Evolutionary conservation across 2,797 vertebrate genomes (phyloP), one percentile per base, ranked within the genome.

Genomic region (Coranthus polyacanthus): DNA sequence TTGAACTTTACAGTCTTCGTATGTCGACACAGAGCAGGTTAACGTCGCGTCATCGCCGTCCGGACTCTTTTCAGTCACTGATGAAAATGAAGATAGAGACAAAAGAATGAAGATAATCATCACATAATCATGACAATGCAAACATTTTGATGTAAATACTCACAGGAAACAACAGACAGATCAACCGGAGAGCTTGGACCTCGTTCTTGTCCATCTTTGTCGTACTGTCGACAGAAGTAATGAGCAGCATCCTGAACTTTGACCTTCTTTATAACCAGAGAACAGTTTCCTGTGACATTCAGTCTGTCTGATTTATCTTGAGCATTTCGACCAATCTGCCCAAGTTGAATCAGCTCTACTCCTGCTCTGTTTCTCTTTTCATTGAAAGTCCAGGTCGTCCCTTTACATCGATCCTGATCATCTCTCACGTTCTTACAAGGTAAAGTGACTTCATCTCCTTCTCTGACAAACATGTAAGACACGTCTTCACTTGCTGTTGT

Each of bases 331-430:
- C 0, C 1, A 61, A 45, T 24, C 43, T 15, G 1, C 2, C 66
- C 43, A 3, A 1, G 0, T 1, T 0, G 0, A 8, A 70, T 6
- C 4, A 78, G 20, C 5, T 0, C 29, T 17, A 2, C 2, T 24
- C 11, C 0, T 6, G 3, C 1, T 15, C 0, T 3, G 1, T 0
- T 38, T 0, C 2, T n/a, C 0, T 3, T 0, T 0, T 32, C 0
- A 34, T 2, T 16, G 45, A 3, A 18, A 0, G 15, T 0, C 64
- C 69, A 78, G 0, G 0, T 0, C 5, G 36, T 38, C n/a, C 1
- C 1, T 15, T 22, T 1, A 42, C 75, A 78, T 11, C 17, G 2
- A 0, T 15, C 6, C 37, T 26, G 51, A 17, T 7, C 0, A 0
- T 0, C 2, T 2, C 5, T n/a, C 34, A 18, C 21, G 20, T 53